Conservation (phyloP, 2,888 invertebrate genomes). For the Napeogenes sylphis region DNA sequence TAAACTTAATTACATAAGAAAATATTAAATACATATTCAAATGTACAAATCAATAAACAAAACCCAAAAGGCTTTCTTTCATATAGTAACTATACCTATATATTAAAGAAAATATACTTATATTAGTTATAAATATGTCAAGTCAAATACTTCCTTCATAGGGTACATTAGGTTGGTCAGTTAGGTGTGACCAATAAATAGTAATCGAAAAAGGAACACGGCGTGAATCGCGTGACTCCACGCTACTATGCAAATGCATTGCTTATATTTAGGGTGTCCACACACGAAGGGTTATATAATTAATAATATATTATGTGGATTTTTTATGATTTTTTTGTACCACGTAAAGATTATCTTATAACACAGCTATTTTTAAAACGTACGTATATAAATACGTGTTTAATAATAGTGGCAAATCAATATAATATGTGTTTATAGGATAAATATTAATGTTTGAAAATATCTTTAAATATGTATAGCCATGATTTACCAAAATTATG, state of each 20-base stretch:
- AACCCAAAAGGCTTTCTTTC: too few relatives aligned
- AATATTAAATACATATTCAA: not conserved
- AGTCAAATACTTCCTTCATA: constrained; percentile 1
- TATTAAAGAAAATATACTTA: not conserved
- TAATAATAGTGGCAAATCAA: too few relatives aligned
- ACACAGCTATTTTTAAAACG: too few relatives aligned
- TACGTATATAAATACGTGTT: too few relatives aligned
- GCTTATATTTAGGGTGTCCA: not conserved
- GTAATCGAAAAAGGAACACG: constrained; percentile 31
- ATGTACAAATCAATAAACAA: too few relatives aligned
- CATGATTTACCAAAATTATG: too few relatives aligned
- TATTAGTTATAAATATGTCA: constrained; percentile 2
- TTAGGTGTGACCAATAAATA: constrained; percentile 31
- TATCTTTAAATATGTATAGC: too few relatives aligned
- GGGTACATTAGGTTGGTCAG: constrained; percentile 24
- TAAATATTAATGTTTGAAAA: too few relatives aligned
- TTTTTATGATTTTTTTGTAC: not conserved
- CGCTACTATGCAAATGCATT: constrained; percentile 44
- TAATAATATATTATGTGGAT: not conserved
- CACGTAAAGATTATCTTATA: not conserved
- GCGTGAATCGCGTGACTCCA: constrained; percentile 41
- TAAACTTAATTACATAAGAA: too few relatives aligned
- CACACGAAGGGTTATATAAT: not conserved
- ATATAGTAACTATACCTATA: not conserved
- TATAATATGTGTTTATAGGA: too few relatives aligned